These are phyloP conservation scores for Cervus canadensis DNA, from an alignment of 2,113 vertebrate genomes.

Conservation along the genomic window DNA sequence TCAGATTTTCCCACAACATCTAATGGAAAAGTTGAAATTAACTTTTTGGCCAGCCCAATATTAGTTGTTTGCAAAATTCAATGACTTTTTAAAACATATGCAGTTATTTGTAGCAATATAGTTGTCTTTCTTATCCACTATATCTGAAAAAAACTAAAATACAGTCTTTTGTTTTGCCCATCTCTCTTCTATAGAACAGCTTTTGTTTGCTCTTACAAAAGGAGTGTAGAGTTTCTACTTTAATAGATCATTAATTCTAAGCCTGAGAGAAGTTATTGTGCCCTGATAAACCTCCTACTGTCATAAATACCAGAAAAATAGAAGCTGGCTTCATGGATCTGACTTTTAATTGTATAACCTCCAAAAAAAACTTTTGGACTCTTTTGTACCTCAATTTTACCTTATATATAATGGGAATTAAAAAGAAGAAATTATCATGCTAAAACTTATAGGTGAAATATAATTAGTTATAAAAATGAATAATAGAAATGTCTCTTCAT, in stretches of 20 bases:
- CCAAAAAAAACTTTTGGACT: neutral
- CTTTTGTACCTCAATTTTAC: neutral
- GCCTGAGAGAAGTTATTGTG: neutral
- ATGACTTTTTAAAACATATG: neutral
- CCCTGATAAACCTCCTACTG: neutral
- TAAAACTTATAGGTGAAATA: neutral
- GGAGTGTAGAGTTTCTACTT: neutral
- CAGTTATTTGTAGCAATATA: neutral
- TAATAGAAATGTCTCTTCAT: neutral
- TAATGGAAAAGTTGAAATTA: neutral
- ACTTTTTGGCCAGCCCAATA: neutral
- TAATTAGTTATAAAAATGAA: neutral
- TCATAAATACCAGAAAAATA: slow-evolving; percentile 42
- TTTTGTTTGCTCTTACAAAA: slow-evolving; percentile 29
- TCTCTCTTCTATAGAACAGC: neutral
- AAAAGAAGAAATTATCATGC: neutral
- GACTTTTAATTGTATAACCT: slow-evolving; percentile 20
- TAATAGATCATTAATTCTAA: slow-evolving; percentile 56
- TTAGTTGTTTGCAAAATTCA: neutral
- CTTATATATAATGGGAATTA: neutral
- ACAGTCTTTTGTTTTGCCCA: neutral
- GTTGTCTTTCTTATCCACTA: neutral
- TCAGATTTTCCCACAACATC: neutral
- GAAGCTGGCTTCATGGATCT: neutral
- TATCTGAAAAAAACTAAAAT: neutral